Conservation (phyloP, 2,888 invertebrate genomes). For the Sicus ferrugineus region DNA sequence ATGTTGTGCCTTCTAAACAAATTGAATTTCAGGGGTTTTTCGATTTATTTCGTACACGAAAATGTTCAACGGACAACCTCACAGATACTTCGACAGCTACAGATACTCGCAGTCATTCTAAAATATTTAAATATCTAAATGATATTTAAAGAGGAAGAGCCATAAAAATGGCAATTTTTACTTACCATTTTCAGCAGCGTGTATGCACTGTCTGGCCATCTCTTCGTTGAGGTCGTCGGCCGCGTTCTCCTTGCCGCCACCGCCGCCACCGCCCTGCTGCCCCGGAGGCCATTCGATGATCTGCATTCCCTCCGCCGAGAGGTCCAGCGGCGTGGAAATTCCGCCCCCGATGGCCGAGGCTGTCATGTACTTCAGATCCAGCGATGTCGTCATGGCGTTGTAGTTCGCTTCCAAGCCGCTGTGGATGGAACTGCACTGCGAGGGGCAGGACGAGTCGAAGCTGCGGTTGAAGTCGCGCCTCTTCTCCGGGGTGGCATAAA, state of each 20-base stretch:
- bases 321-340: slow-evolving; percentile 52
- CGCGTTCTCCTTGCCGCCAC: background rate
- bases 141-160: too few species aligned
- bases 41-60: too few species aligned
- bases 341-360: slow-evolving; percentile 48
- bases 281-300: slow-evolving; percentile 9
- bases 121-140: too few species aligned
- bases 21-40: too few species aligned
- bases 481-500: slow-evolving; percentile 61
- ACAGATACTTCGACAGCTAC: too few species aligned
- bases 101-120: too few species aligned
- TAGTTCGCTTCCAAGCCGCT: slow-evolving; percentile 46
- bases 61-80: too few species aligned
- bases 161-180: too few species aligned
- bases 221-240: slow-evolving; percentile 59
- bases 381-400: slow-evolving; percentile 55
- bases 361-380: slow-evolving; percentile 55
- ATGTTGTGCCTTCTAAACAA: too few species aligned
- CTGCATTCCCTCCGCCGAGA: slow-evolving; percentile 43
- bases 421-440: slow-evolving; percentile 58
- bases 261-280: slow-evolving; percentile 25
- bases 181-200: slow-evolving; percentile 60
- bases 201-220: slow-evolving; percentile 55
- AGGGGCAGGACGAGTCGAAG: slow-evolving; percentile 58
- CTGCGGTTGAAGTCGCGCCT: slow-evolving; percentile 57